Evolutionary conservation across 2,888 invertebrate species (phyloP), one percentile per base, ranked within the genome.

Genomic region (Melanophora roralis): DNA sequence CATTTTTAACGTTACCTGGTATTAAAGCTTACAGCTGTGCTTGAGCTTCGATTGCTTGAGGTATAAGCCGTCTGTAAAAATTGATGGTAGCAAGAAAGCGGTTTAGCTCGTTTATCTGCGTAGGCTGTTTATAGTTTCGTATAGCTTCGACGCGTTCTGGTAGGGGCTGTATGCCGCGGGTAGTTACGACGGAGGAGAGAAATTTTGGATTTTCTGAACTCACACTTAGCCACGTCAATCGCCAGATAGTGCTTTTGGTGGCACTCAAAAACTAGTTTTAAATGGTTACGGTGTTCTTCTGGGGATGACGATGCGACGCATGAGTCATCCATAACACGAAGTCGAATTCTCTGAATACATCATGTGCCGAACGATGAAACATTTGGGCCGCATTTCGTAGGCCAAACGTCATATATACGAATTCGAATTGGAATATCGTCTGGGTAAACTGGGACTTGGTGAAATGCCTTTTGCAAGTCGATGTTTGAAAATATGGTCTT

Each of bases 211-310:
- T 72, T 62, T 14, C 36, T 65, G 32, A 82, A 78, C 5, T 69
- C 59, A 71, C 74, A 82, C 40, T 78, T 80, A 6, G 67, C 34
- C n/a, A 79, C 11, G 16, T 76, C 78, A 34, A 81, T 69, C n/a
- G 60, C 40, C 9, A 81, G 43, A 14, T 45, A 9, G 32, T 72
- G 38, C 23, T 71, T 14, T 12, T 65, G 47, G 11, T 74, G 34
- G 43, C 72, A 27, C 16, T 65, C 53, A 11, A 76, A 69, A 32
- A 80, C 55, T 5, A 75, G 23, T 27, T 34, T 67, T 11, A 72
- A 47, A 45, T 81, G 74, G 34, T 23, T 14, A 19, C 49, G 67
- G 19, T 78, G 68, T 72, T 78, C 65, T 1, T 47, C 69, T 3
- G 32, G 45, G 9, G 57, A 59, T n/a, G 76, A 45, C 16, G 59